Conservation (phyloP, 2,797 vertebrate genomes). For the Hoplostethus atlanticus region DNA sequence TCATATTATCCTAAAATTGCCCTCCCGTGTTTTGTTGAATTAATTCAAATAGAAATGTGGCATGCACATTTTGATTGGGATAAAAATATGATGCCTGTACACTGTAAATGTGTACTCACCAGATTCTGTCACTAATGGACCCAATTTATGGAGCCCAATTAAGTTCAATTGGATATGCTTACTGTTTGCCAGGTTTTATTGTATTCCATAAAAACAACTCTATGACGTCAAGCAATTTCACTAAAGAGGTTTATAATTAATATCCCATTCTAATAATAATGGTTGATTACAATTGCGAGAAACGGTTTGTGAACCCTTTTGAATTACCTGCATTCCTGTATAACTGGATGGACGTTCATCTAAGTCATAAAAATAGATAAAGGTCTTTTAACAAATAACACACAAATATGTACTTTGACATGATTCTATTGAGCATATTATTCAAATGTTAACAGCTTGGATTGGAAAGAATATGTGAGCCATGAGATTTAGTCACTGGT, state of each 20-base stretch:
- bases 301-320: no score
- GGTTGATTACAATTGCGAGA: no score
- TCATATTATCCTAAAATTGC: constrained; percentile 5
- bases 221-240: constrained; percentile 20
- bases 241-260: constrained; percentile 36
- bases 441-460: no score
- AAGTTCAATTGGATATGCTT: constrained; percentile 25
- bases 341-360: no score
- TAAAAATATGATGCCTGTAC: constrained; percentile 16
- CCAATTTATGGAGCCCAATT: constrained; percentile 23
- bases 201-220: constrained; percentile 6
- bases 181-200: constrained; percentile 20
- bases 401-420: no score
- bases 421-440: no score
- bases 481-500: no score
- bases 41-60: constrained; percentile 2
- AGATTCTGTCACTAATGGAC: constrained; percentile 27
- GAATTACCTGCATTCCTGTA: no score
- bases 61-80: neutral
- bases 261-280: constrained; percentile 11
- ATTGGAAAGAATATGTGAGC: no score
- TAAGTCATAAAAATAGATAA: no score
- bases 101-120: constrained; percentile 4
- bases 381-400: no score
- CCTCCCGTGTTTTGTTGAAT: neutral